phyloP scores from a whole-genome alignment of 64 coral and sea anemone genomes.

The Platygyra sinensis region DNA sequence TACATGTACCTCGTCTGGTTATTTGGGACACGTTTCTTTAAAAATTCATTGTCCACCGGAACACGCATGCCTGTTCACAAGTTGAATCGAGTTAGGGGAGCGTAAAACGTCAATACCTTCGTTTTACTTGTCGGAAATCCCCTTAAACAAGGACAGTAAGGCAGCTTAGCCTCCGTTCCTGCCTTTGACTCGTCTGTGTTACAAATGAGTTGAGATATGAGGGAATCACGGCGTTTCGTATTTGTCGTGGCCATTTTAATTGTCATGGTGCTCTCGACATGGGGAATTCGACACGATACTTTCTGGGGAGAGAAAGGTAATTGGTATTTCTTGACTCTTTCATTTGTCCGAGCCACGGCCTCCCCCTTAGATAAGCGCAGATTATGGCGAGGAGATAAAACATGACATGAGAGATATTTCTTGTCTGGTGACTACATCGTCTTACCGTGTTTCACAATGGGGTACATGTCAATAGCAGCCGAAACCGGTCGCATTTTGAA shows the following conservation, averaged over 20 bases:
- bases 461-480: neutral
- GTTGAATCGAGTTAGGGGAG: neutral
- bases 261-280: neutral
- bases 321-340: neutral
- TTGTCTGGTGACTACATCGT: neutral
- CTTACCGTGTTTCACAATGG: constrained; percentile 29
- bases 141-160: neutral
- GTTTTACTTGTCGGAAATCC: neutral
- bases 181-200: neutral
- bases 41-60: constrained; percentile 15
- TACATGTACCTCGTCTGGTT: neutral
- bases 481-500: neutral
- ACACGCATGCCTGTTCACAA: constrained; percentile 15
- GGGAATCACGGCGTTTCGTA: neutral
- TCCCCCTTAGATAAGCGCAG: neutral
- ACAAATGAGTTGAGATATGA: constrained; percentile 42
- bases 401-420: neutral
- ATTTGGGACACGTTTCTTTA: constrained; percentile 42
- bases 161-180: neutral
- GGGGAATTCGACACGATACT: constrained; percentile 62
- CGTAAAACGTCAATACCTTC: neutral
- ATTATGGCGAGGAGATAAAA: neutral
- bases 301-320: constrained; percentile 96
- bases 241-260: neutral
- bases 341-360: neutral